phyloP scores from a whole-genome alignment of 2,888 invertebrate genomes.

The Sicus ferrugineus region DNA sequence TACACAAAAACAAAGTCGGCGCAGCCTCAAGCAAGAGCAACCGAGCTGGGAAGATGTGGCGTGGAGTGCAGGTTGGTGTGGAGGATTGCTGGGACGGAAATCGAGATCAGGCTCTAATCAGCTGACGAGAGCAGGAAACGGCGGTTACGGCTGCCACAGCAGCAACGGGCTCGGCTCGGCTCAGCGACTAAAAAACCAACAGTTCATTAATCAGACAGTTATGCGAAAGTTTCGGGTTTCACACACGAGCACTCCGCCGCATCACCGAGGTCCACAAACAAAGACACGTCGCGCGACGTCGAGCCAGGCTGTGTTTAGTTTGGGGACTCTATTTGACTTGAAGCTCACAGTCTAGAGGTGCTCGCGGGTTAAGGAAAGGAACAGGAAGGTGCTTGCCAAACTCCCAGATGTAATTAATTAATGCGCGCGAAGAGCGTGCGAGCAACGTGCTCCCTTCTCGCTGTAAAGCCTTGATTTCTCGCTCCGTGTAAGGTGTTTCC shows the following conservation, averaged over 20 bases:
- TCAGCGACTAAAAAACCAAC: constrained; percentile 35
- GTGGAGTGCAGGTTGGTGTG: not conserved
- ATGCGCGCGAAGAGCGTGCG: constrained; percentile 50
- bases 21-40: constrained; percentile 27
- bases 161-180: not conserved
- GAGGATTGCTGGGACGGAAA: constrained; percentile 39
- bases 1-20: not conserved
- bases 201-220: constrained; percentile 54
- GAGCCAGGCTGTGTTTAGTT: not conserved
- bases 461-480: constrained; percentile 36
- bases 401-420: constrained; percentile 51
- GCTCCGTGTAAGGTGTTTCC: no score
- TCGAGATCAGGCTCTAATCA: constrained; percentile 57
- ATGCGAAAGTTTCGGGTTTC: constrained; percentile 35
- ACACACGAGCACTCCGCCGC: not conserved
- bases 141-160: not conserved
- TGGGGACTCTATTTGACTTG: not conserved
- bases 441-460: constrained; percentile 45
- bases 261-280: constrained; percentile 2
- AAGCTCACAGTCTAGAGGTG: not conserved
- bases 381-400: not conserved
- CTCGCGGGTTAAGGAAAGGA: not conserved
- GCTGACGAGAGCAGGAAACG: no score
- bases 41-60: not conserved
- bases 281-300: not conserved